Evolutionary conservation across 2,797 vertebrate genomes (phyloP), one percentile per base, ranked within the genome.

Genomic region (Synanceia verrucosa): DNA sequence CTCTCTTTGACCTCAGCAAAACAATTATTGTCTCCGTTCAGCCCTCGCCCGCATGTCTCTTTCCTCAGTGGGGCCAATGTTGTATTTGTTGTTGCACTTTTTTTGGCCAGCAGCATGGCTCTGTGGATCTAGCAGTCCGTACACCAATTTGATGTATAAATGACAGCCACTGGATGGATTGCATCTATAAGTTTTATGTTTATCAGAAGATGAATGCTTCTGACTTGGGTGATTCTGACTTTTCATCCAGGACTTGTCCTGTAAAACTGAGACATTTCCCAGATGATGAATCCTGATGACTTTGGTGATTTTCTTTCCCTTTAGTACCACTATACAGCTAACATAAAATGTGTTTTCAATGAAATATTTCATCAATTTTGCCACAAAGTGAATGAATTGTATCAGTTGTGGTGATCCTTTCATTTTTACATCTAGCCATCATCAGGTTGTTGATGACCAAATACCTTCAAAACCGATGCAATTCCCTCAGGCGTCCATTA

Each of bases 1-100:
- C 79, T 89, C 78, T 72, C 73, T 88, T 81, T 92, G 90, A 90
- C 88, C 86, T 79, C 81, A 73, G 83, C 63, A 86, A 83, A 84
- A 84, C 87, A 86, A 84, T 87, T 75, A 83, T 83, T 86, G 74
- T 84, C 70, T 85, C 57, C 9, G 19, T 61, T 21, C 36, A 58
- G 61, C 52, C 59, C 73, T 52, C 36, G 4, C 61, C 70, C 66
- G 64, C 64, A 52, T 29, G 53, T 81, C 82, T 87, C 72, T 70
- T 85, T 84, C 58, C 78, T 86, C 82, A 60, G 43, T 6, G n/a
- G 16, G 16, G 47, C 46, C 70, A 64, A 23, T 61, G 62, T 51
- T 62, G 11, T 52, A 65, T 48, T 41, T 66, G 24, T 23, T 77
- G 50, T 70, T 64, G 10, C 67, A 33, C 24, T 19, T 59, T 53